These are phyloP conservation scores for Polietes domitor DNA, from an alignment of 2,888 invertebrate genomes.

Conservation along the genomic window DNA sequence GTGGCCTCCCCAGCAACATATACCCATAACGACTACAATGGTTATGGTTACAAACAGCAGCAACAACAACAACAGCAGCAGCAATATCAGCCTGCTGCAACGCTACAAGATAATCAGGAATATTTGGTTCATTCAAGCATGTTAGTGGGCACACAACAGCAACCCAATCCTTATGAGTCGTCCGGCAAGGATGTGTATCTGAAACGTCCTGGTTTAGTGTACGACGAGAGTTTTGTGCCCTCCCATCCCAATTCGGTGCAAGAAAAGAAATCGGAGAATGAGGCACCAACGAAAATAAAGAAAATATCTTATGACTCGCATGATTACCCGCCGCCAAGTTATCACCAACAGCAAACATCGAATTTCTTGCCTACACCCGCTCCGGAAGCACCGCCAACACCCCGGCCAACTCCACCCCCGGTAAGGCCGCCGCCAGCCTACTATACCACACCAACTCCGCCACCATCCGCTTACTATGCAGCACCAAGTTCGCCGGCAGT, in stretches of 20 bases:
- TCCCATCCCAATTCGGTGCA: conserved; percentile 69
- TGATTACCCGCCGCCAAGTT: conserved; percentile 79
- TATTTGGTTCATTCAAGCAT: conserved; percentile 77
- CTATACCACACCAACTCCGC: conserved; percentile 54
- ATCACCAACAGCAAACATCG: conserved; percentile 69
- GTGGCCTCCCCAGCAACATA: conserved; percentile 32
- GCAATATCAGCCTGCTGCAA: conserved; percentile 62
- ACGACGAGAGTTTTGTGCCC: conserved; percentile 72
- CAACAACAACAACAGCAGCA: conserved; percentile 44
- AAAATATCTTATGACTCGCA: conserved; percentile 78
- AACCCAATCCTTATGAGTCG: conserved; percentile 28
- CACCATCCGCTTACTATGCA: conserved; percentile 38
- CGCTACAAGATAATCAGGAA: conserved; percentile 68
- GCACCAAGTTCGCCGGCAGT: conserved; percentile 6
- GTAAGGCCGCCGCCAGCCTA: conserved; percentile 41
- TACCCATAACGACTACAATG: conserved; percentile 57
- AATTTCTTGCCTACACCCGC: conserved; percentile 66
- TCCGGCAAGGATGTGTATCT: conserved; percentile 61
- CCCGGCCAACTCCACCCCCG: conserved; percentile 35
- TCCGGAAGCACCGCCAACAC: conserved; percentile 44
- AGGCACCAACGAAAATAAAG: conserved; percentile 61
- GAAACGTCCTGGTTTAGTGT: conserved; percentile 75
- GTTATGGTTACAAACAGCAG: conserved; percentile 51
- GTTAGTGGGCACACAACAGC: conserved; percentile 69
- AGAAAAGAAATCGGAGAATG: conserved; percentile 52